A percentile compares a stretch with the other conserved stretches of the same genome.
These are phyloP conservation scores for Macrobrachium rosenbergii DNA, from an alignment of 1,140 invertebrate genomes.

Conservation along the genomic window DNA sequence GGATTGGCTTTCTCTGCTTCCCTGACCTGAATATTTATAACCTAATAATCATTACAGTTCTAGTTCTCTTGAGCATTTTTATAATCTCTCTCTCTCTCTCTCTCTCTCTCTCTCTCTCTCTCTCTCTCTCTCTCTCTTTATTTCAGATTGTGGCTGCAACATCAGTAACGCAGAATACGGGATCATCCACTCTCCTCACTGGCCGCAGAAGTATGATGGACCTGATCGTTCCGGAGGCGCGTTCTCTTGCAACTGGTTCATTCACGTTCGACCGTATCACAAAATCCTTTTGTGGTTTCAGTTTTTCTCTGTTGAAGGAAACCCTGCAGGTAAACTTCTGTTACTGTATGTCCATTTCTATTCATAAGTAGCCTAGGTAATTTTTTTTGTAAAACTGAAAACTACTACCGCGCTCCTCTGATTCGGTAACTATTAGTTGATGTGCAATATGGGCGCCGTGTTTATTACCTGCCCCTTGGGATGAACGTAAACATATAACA, in stretches of 20 bases:
- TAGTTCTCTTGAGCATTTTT: too few species aligned
- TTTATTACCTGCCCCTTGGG: too few species aligned
- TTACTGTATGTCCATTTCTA: neutral
- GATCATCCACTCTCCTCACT: constrained; percentile 88
- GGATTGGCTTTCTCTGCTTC: too few species aligned
- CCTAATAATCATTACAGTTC: too few species aligned
- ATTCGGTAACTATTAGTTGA: too few species aligned
- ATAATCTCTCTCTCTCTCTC: neutral
- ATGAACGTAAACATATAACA: too few species aligned
- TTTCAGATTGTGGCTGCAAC: constrained; percentile 89
- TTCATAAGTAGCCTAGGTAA: too few species aligned
- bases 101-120: neutral
- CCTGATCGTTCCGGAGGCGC: constrained; percentile 81
- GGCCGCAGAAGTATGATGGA: constrained; percentile 87
- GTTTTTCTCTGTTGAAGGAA: constrained; percentile 89
- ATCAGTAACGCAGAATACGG: constrained; percentile 87
- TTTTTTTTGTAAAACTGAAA: too few species aligned
- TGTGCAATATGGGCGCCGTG: too few species aligned
- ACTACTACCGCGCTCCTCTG: too few species aligned
- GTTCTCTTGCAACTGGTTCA: constrained; percentile 92
- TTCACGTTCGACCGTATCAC: constrained; percentile 84
- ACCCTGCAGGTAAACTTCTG: constrained; percentile 79
- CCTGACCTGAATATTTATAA: too few species aligned
- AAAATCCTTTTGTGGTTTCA: constrained; percentile 90
- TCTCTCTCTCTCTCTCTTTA: constrained; percentile 6